Evolutionary conservation across 2,113 vertebrate species (phyloP), one percentile per base, ranked within the genome.

Genomic region (Cochlearius cochlearius): DNA sequence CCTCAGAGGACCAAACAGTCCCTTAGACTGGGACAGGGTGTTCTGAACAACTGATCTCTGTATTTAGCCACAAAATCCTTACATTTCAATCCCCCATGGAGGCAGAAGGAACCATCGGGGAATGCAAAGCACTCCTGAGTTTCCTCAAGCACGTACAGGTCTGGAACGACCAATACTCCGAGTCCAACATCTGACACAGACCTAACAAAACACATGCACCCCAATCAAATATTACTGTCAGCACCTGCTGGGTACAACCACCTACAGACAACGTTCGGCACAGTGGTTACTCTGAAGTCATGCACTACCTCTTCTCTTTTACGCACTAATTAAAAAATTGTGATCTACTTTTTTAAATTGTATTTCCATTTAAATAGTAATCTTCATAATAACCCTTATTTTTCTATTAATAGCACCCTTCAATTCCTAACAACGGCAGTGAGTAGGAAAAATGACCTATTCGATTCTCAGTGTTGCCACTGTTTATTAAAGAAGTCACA

Each of bases 161-260:
- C 63, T 49, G 38, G 34, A 63, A 80, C 2, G 26, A 68, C 5
- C 0, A 0, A 67, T 17, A 49, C 9, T 36, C 21, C 0, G 2
- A 76, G 38, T 13, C n/a, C n/a, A 63, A 63, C 53, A 45, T 52
- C 34, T n/a, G n/a, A 66, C 38, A n/a, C 7, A 49, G 52, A 32
- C 58, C 15, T 62, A 86, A 79, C 7, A 27, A 27, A 86, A 47
- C 8, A 25, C 9, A 9, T 4, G 36, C 0, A 3, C 27, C 55
- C 16, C 2, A 49, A 79, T 12, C 30, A 34, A n/a, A 27, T 26
- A 39, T 8, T 47, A 69, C 15, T 29, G 30, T 63, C 66, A 7
- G 15, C 58, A 49, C 13, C 11, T 71, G 59, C 34, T 85, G 45
- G 17, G 38, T 21, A n/a, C 4, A 2, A 21, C 11, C 21, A 32